A percentile compares a stretch with the other conserved stretches of the same genome.
phyloP scores from a whole-genome alignment of 2,888 invertebrate genomes.

The Hyles lineata region DNA sequence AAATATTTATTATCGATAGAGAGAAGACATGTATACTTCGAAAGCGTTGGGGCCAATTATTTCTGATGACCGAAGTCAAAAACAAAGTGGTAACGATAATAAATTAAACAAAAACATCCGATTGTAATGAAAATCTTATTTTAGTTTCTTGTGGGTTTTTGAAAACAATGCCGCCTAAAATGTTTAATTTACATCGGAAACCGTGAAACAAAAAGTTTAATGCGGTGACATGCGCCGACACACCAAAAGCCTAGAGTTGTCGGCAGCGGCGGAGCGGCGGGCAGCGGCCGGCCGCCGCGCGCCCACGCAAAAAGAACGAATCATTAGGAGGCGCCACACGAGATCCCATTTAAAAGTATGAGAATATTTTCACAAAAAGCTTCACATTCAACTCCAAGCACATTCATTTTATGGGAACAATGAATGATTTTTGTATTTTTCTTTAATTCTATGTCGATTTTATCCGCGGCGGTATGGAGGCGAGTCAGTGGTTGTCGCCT shows the following conservation, averaged over 20 bases:
- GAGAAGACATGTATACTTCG: constrained; percentile 43
- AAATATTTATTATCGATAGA: background rate
- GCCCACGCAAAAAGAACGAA: constrained; percentile 82
- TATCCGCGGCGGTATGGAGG: constrained; percentile 79
- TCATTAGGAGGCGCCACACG: constrained; percentile 85
- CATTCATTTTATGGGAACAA: constrained; percentile 85
- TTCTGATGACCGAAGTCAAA: constrained; percentile 17
- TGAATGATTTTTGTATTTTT: constrained; percentile 85
- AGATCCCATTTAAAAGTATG: constrained; percentile 84
- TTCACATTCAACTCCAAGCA: constrained; percentile 84
- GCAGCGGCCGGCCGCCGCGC: constrained; percentile 61
- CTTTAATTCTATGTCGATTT: constrained; percentile 85
- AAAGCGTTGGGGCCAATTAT: constrained; percentile 33
- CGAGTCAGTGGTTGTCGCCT: constrained; percentile 79
- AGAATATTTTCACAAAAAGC: constrained; percentile 85
- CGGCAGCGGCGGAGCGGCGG: constrained; percentile 52
- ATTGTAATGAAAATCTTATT: constrained; percentile 29
- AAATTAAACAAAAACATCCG: constrained; percentile 20
- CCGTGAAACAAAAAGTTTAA: constrained; percentile 73
- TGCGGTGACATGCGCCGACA: constrained; percentile 79
- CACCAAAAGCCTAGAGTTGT: constrained; percentile 78
- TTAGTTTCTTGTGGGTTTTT: constrained; percentile 39
- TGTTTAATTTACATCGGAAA: constrained; percentile 81
- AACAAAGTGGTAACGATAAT: constrained; percentile 20
- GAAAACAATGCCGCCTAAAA: constrained; percentile 79